Percentiles rank a stretch among this genome's conserved stretches.
Conservation (phyloP, 2,888 invertebrate genomes). For the Falcaria lacertinaria region DNA sequence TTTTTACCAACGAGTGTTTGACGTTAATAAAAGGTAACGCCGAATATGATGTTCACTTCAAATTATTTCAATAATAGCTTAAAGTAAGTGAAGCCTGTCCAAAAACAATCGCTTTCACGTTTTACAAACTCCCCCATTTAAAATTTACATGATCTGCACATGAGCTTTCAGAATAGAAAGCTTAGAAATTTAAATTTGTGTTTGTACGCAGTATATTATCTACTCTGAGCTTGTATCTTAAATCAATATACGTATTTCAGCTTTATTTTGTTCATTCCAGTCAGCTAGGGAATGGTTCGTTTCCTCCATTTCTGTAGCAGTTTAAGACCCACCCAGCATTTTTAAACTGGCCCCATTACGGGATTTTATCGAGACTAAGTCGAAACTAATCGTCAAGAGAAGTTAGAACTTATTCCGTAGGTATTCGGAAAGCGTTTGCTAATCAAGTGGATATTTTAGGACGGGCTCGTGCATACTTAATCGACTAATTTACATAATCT, state of each 20-base stretch:
- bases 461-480: slow-evolving; percentile 27
- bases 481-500: slow-evolving; percentile 38
- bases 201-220: too few species aligned
- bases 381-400: not conserved
- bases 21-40: not conserved
- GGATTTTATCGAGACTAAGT: not conserved
- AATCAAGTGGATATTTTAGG: slow-evolving; percentile 38
- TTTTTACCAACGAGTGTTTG: not conserved
- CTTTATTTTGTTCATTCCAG: not conserved
- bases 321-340: not conserved
- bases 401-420: slow-evolving; percentile 14
- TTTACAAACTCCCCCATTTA: too few species aligned
- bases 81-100: too few species aligned
- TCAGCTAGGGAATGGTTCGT: not conserved
- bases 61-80: too few species aligned
- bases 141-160: too few species aligned
- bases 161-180: too few species aligned
- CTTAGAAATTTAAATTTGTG: too few species aligned
- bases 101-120: too few species aligned
- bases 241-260: too few species aligned
- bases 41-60: not conserved
- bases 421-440: slow-evolving; percentile 28
- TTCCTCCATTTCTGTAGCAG: not conserved
- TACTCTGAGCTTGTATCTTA: too few species aligned
- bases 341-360: not conserved